Base-by-base conservation (phyloP, 2,113 vertebrate genomes). In the Vireo altiloquus region DNA sequence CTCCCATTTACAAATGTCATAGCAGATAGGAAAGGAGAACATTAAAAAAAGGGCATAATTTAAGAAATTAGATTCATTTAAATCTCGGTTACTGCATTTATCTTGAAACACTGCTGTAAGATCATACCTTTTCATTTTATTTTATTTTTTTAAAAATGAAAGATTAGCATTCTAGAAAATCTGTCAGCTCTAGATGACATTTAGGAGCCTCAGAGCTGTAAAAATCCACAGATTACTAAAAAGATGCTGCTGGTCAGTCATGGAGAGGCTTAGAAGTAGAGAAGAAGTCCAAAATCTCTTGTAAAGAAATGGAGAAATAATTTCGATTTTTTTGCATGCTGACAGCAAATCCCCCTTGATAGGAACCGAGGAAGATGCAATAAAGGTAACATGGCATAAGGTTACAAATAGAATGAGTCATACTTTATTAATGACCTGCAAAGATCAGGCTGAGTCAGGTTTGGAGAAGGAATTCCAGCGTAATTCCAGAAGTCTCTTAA, bases 391-490 rank as follows among this genome's bases (percentile, higher is more conserved):
- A 20, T 71, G 60, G 84, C 27, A 3, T 90, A 77, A 74, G 64
- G 46, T 97, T 97, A 89, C 94, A 96, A 96, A 93, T 80, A 84
- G 95, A 92, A 50, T 46, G n/a, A 82, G 30, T 25, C 60, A 80
- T 96, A 85, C 90, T 94, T 96, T 97, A 97, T 97, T 98, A 93
- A 98, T 96, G 92, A 95, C 25, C 63, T 94, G 37, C 53, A 79
- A 66, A 74, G 81, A 81, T 83, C 60, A 53, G 60, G 61, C 79
- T 91, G 68, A 91, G 76, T 85, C 80, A 86, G 87, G 18, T 82
- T 90, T 92, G 90, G 49, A 53, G 50, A 50, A 81, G 35, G 40
- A 79, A 76, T 66, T 68, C 16, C 42, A 15, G 24, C 0, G 1
- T 82, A 94, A 56, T 74, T 89, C 61, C 61, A 66, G 83, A 66